Evolutionary conservation across 2,888 invertebrate genomes (phyloP), one percentile per base, ranked within the genome.

Genomic region (Tachystola acroxantha): DNA sequence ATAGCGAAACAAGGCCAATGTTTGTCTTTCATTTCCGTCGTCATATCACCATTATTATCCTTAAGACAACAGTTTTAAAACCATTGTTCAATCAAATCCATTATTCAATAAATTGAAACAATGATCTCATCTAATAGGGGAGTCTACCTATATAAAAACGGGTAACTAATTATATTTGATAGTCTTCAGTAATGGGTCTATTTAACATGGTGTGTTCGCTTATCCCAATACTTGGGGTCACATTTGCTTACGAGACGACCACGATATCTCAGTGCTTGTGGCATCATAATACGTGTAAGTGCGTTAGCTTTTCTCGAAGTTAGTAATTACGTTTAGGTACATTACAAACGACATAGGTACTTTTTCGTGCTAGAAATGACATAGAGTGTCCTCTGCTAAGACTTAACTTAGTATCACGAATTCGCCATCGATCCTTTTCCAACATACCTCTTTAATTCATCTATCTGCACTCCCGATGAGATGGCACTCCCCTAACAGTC

Each of bases 251-350:
- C 22, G 10, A 12, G 3, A 19, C 13, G 26, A 3, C 9, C 11
- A 9, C 32, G 10, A 11, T 10, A 5, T 12, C 10, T 5, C n/a
- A 5, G n/a, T 76, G 77, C 47, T 39, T 75, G 12, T 76, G 76
- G 76, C 61, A 69, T 41, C 72, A 70, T 48, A 59, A 66, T 45
- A 43, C 62, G 43, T 73, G 76, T 74, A 45, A 74, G 75, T 70
- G 48, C 10, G 28, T 32, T 35, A n/a, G n/a, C n/a, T n/a, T n/a
- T n/a, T n/a, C n/a, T n/a, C n/a, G n/a, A n/a, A n/a, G n/a, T n/a
- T n/a, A n/a, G n/a, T n/a, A n/a, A n/a, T n/a, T n/a, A n/a, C n/a
- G n/a, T n/a, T n/a, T n/a, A n/a, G n/a, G n/a, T n/a, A n/a, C n/a
- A n/a, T n/a, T n/a, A n/a, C n/a, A n/a, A n/a, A n/a, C n/a, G n/a